Conservation (phyloP, 2,888 invertebrate genomes). For the Limnephilus lunatus region DNA sequence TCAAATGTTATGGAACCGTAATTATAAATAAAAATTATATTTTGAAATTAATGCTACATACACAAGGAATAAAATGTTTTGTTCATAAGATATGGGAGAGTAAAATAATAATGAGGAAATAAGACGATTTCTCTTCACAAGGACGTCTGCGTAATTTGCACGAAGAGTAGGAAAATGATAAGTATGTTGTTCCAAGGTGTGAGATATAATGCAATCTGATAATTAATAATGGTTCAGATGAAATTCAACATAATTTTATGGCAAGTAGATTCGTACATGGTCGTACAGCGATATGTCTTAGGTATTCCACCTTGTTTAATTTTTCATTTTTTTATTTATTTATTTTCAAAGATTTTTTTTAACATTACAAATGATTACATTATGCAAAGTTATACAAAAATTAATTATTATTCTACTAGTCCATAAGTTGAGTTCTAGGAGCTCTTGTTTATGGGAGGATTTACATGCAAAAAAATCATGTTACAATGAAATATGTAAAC, state of each 20-base stretch:
- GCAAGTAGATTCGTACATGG: not conserved
- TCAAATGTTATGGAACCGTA: too few relatives aligned
- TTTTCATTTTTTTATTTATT: too few relatives aligned
- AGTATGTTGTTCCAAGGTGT: slow-evolving; percentile 1
- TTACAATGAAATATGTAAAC: too few relatives aligned
- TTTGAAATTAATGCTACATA: not conserved
- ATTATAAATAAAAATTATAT: not conserved
- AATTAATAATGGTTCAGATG: not conserved
- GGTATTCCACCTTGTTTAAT: not conserved
- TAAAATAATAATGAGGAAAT: slow-evolving; percentile 1
- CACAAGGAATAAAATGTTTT: not conserved
- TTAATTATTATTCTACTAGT: too few relatives aligned
- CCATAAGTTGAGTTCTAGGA: too few relatives aligned
- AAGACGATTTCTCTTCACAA: not conserved
- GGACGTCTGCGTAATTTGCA: slow-evolving; percentile 22
- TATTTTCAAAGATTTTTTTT: too few relatives aligned
- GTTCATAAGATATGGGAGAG: not conserved
- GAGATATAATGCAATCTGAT: not conserved
- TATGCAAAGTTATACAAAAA: too few relatives aligned
- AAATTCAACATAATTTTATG: not conserved
- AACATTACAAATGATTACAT: too few relatives aligned
- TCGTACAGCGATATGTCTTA: not conserved
- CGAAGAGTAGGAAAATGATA: not conserved
- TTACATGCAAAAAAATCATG: too few relatives aligned
- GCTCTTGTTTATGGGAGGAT: too few relatives aligned